Base-by-base conservation (phyloP, 1,140 invertebrate species). In the Drosophila truncata region DNA sequence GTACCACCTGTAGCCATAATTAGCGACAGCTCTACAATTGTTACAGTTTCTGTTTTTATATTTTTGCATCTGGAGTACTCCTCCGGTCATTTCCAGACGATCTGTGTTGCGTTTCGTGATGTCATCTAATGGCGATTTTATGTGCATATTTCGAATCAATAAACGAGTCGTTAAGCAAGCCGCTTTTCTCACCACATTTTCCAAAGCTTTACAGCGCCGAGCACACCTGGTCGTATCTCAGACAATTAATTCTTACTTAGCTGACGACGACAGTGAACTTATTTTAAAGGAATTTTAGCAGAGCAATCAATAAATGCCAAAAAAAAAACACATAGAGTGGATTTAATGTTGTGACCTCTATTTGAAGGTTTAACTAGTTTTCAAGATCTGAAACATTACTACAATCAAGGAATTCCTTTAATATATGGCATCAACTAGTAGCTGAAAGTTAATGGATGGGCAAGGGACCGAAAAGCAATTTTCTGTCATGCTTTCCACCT, bases 111-210 rank as follows among this genome's bases (percentile, higher is more conserved):
- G 46, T 6, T 44, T 9, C 18, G 16, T 74, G 69, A 74, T 74
- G 71, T 74, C 70, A 74, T 63, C 69, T 74, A 74, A 75, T 75
- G 41, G 49, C 33, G 4, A 37, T 55, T 64, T 54, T 42, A 75
- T 61, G 71, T 62, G 58, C 60, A 75, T 63, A 59, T 20, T 18
- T 35, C 49, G 33, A 74, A 74, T 64, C 70, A 75, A 75, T 64
- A 64, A 37, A 29, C 33, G n/a, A 39, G 37, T 50, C 18, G 59
- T 63, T 23, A 20, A 75, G 47, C 41, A 33, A 50, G 27, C 11
- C 29, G 52, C 27, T 69, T 67, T 46, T 55, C 63, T 65, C 20
- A 65, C 33, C 37, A 49, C 37, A 70, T 57, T 72, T 47, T 57
- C 29, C 39, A 14, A 58, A 20, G 14, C 16, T 14, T 44, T 42